Conservation (phyloP, 2,113 vertebrate species). For the Oncorhynchus keta region DNA sequence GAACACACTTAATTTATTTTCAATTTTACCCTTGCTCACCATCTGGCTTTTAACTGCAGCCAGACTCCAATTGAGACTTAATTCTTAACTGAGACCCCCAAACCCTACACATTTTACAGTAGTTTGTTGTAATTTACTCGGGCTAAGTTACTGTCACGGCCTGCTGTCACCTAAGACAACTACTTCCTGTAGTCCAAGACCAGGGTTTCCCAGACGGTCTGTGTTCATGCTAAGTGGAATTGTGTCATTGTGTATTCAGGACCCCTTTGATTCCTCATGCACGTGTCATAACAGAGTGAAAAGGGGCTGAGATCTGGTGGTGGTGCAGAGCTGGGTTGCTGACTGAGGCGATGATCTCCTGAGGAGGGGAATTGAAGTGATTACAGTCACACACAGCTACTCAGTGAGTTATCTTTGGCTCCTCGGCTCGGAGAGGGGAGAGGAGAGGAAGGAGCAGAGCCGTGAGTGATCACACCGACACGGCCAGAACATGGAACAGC, state of each 20-base stretch:
- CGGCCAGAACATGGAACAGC: conserved; percentile 54
- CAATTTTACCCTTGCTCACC: conserved; percentile 43
- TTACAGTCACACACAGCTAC: conserved; percentile 64
- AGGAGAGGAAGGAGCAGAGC: conserved; percentile 38
- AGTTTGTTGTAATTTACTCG: conserved; percentile 22
- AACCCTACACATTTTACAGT: conserved; percentile 15
- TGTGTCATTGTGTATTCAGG: conserved; percentile 12
- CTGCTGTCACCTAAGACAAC: not conserved
- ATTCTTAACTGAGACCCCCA: conserved; percentile 30
- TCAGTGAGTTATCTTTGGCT: conserved; percentile 68
- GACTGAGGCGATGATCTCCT: conserved; percentile 54
- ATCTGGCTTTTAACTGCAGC: conserved; percentile 39
- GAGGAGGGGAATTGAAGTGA: conserved; percentile 67
- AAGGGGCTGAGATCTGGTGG: conserved; percentile 42
- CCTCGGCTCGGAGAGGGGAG: conserved; percentile 28
- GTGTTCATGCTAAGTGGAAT: not conserved
- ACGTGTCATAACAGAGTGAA: conserved; percentile 38
- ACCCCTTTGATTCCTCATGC: conserved; percentile 35
- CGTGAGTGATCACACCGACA: conserved; percentile 49
- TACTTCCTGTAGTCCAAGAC: not conserved
- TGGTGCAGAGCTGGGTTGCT: not conserved
- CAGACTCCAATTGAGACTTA: conserved; percentile 24
- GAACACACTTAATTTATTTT: conserved; percentile 71
- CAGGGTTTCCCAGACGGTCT: not conserved
- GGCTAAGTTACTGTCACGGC: not conserved